A percentile compares a stretch with the other conserved stretches of the same genome.
phyloP scores from a whole-genome alignment of 2,888 invertebrate genomes.

The Cacoxenus indagator region DNA sequence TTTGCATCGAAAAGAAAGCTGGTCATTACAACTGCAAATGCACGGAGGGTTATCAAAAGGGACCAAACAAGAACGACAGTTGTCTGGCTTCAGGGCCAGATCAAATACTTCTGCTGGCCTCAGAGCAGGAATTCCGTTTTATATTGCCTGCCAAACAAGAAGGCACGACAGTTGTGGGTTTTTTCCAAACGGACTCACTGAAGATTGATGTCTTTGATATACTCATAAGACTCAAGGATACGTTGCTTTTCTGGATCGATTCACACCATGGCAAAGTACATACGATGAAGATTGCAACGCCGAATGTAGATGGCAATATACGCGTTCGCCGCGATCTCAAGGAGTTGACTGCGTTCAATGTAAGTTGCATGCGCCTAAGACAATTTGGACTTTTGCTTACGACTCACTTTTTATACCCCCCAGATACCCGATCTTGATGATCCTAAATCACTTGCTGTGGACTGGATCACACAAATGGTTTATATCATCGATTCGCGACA shows the following conservation, averaged over 20 bases:
- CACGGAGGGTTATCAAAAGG: slow-evolving; percentile 75
- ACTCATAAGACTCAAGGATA: slow-evolving; percentile 73
- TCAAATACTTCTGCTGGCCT: slow-evolving; percentile 68
- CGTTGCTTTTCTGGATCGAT: slow-evolving; percentile 70
- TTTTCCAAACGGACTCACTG: slow-evolving; percentile 77
- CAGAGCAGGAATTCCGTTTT: slow-evolving; percentile 70
- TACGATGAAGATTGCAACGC: slow-evolving; percentile 69
- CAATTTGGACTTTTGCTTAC: background rate
- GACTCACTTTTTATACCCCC: background rate
- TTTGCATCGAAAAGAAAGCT: slow-evolving; percentile 77
- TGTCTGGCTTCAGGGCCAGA: slow-evolving; percentile 74
- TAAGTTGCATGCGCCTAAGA: too few species aligned
- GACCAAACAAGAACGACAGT: slow-evolving; percentile 70
- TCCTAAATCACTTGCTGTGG: slow-evolving; percentile 83
- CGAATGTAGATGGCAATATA: slow-evolving; percentile 56
- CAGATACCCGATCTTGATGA: slow-evolving; percentile 74
- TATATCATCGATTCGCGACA: slow-evolving; percentile 78
- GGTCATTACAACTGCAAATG: slow-evolving; percentile 75
- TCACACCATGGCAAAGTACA: slow-evolving; percentile 70
- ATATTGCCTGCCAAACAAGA: slow-evolving; percentile 68
- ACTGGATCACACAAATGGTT: slow-evolving; percentile 78
- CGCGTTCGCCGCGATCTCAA: slow-evolving; percentile 65
- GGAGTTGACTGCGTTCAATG: slow-evolving; percentile 67
- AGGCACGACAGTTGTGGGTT: slow-evolving; percentile 73
- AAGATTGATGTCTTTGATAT: slow-evolving; percentile 76